Evolutionary conservation across 30 jellyfish, hydroid and myxozoan genomes (phyloP).

Genomic region (Phacellophora camtschatica): DNA sequence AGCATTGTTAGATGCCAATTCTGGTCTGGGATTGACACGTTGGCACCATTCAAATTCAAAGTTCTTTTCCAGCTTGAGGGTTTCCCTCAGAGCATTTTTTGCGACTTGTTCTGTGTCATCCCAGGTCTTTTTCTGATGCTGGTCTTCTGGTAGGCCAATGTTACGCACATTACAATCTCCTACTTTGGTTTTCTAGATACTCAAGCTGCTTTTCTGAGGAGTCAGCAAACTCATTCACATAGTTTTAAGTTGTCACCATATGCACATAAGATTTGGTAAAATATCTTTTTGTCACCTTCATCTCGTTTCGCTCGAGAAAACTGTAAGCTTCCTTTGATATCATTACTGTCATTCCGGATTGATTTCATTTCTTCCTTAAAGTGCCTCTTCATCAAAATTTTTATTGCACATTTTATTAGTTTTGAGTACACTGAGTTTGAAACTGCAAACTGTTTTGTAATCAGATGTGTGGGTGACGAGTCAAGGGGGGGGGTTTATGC

Average conservation of each 20-base stretch:
- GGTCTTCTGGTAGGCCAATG: constrained; percentile 15
- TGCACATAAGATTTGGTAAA: not conserved
- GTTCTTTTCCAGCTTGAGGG: constrained; percentile 9
- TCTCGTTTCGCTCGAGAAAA: constrained; percentile 2
- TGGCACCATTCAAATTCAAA: not conserved
- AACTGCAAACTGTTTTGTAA: too few species aligned
- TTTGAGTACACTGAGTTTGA: too few species aligned
- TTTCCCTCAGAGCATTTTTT: constrained; percentile 8
- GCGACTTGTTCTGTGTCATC: not conserved
- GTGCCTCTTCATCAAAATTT: too few species aligned
- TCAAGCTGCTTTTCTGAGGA: not conserved
- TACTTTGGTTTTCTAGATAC: constrained; percentile 8
- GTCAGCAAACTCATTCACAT: constrained; percentile 1
- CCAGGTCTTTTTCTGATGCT: constrained; percentile 2
- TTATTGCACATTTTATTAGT: too few species aligned
- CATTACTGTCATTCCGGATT: constrained; percentile 4
- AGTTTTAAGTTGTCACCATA: not conserved
- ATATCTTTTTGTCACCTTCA: not conserved
- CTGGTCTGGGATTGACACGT: not conserved
- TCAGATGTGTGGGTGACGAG: too few species aligned
- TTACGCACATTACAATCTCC: constrained; percentile 8
- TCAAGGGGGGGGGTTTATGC: too few species aligned
- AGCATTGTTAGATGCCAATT: not conserved
- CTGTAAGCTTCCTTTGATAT: constrained; percentile 4
- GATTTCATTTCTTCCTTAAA: constrained; percentile 12